A percentile compares a stretch with the other conserved stretches of the same genome.
Evolutionary conservation across 2,113 vertebrate species (phyloP).

Genomic region (Clarias batrachus): DNA sequence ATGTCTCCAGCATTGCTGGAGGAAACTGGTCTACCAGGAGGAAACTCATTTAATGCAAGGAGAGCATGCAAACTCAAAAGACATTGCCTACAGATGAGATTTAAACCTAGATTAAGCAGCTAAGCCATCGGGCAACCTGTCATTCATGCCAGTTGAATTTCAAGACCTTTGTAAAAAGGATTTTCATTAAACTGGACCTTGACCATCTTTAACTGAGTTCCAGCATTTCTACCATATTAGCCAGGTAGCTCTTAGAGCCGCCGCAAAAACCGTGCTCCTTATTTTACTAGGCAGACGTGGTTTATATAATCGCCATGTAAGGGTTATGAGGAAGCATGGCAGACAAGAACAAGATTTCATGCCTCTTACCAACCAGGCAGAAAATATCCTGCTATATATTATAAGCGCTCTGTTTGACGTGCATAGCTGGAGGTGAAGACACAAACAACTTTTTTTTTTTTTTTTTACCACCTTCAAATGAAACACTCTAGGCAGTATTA

Average conservation of each 20-base stretch:
- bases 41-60: no score
- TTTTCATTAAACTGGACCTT: background rate
- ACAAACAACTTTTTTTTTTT: slow-evolving; percentile 6
- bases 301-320: slow-evolving; percentile 8
- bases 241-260: background rate
- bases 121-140: no score
- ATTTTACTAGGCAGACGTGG: background rate
- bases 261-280: background rate
- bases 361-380: slow-evolving; percentile 11
- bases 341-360: slow-evolving; percentile 25
- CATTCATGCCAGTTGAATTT: background rate
- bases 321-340: background rate
- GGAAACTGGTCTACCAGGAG: no score
- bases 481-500: slow-evolving; percentile 20
- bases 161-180: background rate
- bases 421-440: slow-evolving; percentile 11
- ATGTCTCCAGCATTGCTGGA: no score
- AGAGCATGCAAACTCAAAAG: no score
- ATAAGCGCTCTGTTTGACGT: slow-evolving; percentile 15
- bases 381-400: slow-evolving; percentile 22
- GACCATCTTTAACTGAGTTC: background rate
- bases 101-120: no score
- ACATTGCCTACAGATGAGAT: no score
- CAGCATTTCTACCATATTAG: background rate
- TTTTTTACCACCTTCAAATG: slow-evolving; percentile 1